Conservation (phyloP, 2,888 invertebrate species). For the Hydraecia micacea region DNA sequence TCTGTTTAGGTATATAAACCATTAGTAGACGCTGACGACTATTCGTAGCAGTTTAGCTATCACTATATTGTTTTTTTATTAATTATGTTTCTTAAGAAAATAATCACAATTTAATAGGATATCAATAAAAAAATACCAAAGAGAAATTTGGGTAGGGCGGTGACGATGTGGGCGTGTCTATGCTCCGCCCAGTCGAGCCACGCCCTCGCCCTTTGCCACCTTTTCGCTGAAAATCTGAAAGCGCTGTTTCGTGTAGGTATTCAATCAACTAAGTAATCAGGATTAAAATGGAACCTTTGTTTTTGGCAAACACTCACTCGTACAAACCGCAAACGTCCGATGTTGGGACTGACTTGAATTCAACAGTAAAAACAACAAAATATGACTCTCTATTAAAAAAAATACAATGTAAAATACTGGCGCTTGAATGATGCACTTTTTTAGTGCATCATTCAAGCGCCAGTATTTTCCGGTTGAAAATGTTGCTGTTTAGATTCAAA, state of each 20-base stretch:
- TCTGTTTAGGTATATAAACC: not conserved
- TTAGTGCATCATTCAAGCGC: conserved; percentile 8
- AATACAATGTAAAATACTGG: conserved; percentile 2
- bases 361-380: conserved; percentile 33
- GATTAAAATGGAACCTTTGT: conserved; percentile 68
- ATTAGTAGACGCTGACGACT: not conserved
- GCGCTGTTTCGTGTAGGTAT: conserved; percentile 77
- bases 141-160: conserved; percentile 86
- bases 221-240: conserved; percentile 84
- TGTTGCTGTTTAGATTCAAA: not conserved
- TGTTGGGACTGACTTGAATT: conserved; percentile 31
- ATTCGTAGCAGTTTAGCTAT: conserved; percentile 1
- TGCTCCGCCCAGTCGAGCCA: conserved; percentile 86
- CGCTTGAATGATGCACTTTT: not conserved
- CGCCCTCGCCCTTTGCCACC: conserved; percentile 89
- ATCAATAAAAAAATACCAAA: conserved; percentile 77
- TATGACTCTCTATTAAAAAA: conserved; percentile 16
- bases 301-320: conserved; percentile 64
- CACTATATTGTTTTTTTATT: conserved; percentile 10
- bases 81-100: conserved; percentile 35
- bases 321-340: conserved; percentile 54
- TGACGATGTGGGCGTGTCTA: conserved; percentile 85
- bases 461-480: conserved; percentile 8
- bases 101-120: conserved; percentile 62
- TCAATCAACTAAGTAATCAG: conserved; percentile 75